phyloP scores from a whole-genome alignment of 2,888 invertebrate genomes.

The Drosophila birchii region DNA sequence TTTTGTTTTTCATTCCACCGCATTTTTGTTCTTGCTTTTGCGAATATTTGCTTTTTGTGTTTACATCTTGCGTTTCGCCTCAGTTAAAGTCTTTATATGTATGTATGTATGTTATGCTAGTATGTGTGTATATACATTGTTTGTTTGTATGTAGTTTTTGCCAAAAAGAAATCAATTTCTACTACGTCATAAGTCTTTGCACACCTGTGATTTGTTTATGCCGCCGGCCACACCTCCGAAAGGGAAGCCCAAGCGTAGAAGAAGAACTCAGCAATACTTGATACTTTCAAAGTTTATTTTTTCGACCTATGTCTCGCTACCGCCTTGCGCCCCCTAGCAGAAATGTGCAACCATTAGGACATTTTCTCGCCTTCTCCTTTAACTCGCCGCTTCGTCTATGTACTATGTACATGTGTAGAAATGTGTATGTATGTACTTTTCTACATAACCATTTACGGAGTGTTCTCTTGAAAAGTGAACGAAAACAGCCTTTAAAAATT shows the following conservation, averaged over 20 bases:
- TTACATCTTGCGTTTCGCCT: constrained; percentile 66
- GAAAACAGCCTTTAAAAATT: background rate
- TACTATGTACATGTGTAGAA: background rate
- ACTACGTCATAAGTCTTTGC: constrained; percentile 22
- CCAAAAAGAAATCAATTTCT: constrained; percentile 45
- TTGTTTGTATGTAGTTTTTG: constrained; percentile 53
- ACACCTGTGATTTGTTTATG: constrained; percentile 24
- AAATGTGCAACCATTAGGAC: constrained; percentile 2
- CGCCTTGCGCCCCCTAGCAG: background rate
- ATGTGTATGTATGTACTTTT: background rate
- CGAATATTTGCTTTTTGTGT: constrained; percentile 58
- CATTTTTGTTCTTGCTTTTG: constrained; percentile 31
- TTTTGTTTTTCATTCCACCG: constrained; percentile 32
- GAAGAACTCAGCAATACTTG: constrained; percentile 21
- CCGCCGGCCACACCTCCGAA: constrained; percentile 67
- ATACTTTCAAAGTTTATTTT: background rate
- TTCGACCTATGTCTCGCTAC: background rate
- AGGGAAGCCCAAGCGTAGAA: constrained; percentile 15
- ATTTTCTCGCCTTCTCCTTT: background rate
- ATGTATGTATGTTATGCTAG: constrained; percentile 24
- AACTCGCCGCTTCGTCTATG: background rate
- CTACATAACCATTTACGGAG: background rate
- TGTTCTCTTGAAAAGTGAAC: background rate
- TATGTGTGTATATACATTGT: background rate
- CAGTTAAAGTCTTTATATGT: background rate